These are phyloP conservation scores for Parotocinclus haroldoi DNA, from an alignment of 2,797 vertebrate genomes.

Conservation along the genomic window DNA sequence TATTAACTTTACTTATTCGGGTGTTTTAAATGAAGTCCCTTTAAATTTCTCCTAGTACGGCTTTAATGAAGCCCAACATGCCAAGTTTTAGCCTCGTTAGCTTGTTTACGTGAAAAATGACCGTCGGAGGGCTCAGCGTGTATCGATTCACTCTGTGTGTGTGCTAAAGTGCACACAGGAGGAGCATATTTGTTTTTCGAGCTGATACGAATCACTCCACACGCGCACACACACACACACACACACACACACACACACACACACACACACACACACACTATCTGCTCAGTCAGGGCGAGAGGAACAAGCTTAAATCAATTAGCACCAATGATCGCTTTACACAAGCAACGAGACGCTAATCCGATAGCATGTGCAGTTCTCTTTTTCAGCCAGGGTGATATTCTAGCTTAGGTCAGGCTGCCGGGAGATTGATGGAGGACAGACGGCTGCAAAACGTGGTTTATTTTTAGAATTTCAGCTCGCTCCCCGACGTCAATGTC, in stretches of 20 bases:
- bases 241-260: constrained; percentile 14
- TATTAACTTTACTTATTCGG: too few relatives aligned
- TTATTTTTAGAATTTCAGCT: constrained; percentile 6
- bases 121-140: neutral
- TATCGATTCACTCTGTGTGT: constrained; percentile 11
- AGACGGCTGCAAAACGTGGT: neutral
- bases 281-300: neutral
- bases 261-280: constrained; percentile 10
- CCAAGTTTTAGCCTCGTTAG: constrained; percentile 2
- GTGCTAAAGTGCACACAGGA: constrained; percentile 1
- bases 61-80: too few relatives aligned
- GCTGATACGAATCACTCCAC: constrained; percentile 21
- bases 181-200: constrained; percentile 15
- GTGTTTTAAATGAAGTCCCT: too few relatives aligned
- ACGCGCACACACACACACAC: constrained; percentile 4
- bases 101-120: neutral
- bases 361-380: neutral
- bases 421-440: neutral
- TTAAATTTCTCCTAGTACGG: too few relatives aligned
- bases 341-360: neutral
- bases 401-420: too few relatives aligned
- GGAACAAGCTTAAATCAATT: constrained; percentile 22
- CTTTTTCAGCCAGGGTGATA: too few relatives aligned
- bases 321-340: constrained; percentile 15
- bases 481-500: too few relatives aligned